Base-by-base conservation (phyloP, 2,888 invertebrate genomes). In the Yponomeuta evonymella region DNA sequence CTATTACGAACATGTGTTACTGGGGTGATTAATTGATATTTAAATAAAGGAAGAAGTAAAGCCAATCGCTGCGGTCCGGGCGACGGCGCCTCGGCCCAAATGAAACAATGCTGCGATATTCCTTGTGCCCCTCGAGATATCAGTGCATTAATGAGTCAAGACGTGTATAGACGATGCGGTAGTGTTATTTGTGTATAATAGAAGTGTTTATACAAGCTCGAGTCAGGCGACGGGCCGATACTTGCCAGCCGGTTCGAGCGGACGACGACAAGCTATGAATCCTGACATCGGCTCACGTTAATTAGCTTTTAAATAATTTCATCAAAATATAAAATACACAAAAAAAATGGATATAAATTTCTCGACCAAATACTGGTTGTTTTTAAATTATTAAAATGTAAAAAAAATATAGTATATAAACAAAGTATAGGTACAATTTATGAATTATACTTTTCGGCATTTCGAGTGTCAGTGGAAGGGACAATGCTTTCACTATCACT, bases 351-450 rank as follows among this genome's bases (percentile, higher is more conserved):
- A 90, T 90, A 90, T 90, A 90, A 92, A 91, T 89, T 90, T 90
- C 87, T 88, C 92, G 90, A 91, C 92, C 92, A 88, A 90, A 85
- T 88, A 89, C 89, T 92, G 91, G 92, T 92, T 91, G 91, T 91
- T 90, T 90, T 92, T 92, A 92, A 92, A 92, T 92, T 92, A 92
- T 92, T 92, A 92, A 92, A 91, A 92, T 90, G 90, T 91, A 91
- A 92, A 92, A 92, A 92, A 92, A 91, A 90, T 88, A 73, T 91
- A 91, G 92, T 85, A 83, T 91, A 90, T 91, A 91, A 90, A 90
- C 88, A 89, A 91, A 90, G 85, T 90, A 90, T 91, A 91, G 91
- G 92, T 92, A 92, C 92, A 92, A 92, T 91, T 91, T 92, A 91
- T 91, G 84, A 90, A 90, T 89, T 89, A 89, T 92, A 90, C 90